These are phyloP conservation scores for Drosophila triauraria DNA, from an alignment of 1,140 invertebrate genomes.

Conservation along the genomic window DNA sequence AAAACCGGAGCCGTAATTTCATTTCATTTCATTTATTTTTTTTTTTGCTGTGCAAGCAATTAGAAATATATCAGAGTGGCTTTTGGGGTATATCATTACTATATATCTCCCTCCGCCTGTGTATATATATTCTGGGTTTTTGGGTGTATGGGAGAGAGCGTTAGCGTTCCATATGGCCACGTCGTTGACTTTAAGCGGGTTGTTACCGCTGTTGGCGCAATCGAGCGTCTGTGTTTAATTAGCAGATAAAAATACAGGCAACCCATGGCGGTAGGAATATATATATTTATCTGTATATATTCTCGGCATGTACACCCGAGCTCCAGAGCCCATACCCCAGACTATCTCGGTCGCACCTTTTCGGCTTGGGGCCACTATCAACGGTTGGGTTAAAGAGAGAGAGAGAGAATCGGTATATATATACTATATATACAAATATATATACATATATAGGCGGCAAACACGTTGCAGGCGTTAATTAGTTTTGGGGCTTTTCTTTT, in stretches of 20 bases:
- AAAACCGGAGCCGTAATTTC: not conserved
- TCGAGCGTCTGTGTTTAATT: constrained; percentile 83
- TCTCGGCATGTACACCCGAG: not conserved
- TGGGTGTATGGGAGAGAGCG: constrained; percentile 19
- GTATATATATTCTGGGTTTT: constrained; percentile 7
- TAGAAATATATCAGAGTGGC: constrained; percentile 11
- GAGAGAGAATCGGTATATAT: not conserved
- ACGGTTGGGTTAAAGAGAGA: constrained; percentile 8
- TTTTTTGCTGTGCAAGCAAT: constrained; percentile 35
- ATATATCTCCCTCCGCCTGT: not conserved
- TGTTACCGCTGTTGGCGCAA: constrained; percentile 57
- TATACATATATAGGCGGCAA: constrained; percentile 19
- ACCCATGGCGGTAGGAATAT: constrained; percentile 58
- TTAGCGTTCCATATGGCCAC: constrained; percentile 64
- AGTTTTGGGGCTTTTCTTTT: constrained; percentile 82
- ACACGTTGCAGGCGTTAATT: constrained; percentile 82
- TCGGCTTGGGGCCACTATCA: constrained; percentile 31
- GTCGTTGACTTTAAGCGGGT: constrained; percentile 75
- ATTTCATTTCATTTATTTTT: not conserved
- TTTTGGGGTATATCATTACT: constrained; percentile 28
- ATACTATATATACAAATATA: constrained; percentile 6
- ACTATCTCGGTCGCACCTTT: constrained; percentile 44
- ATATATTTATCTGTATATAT: constrained; percentile 1
- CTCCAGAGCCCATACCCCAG: constrained; percentile 9
- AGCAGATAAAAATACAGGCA: constrained; percentile 81